Conservation (phyloP, 2,113 vertebrate genomes). For the Nettapus auritus region DNA sequence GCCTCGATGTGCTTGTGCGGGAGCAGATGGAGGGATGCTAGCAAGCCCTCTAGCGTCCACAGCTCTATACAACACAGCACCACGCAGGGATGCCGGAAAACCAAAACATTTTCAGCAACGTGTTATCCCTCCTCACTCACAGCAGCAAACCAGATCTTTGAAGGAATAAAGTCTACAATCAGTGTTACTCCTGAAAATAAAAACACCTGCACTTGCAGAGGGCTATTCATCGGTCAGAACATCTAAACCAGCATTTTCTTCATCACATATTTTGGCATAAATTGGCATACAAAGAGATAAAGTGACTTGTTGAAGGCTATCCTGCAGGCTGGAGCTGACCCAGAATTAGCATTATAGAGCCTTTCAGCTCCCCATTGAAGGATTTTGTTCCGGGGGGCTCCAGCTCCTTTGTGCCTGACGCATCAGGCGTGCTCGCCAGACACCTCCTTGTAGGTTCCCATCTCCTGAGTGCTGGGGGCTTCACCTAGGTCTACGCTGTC, state of each 20-base stretch:
- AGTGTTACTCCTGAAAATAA: neutral
- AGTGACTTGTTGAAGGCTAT: neutral
- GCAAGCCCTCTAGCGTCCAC: constrained; percentile 65
- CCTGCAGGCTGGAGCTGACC: neutral
- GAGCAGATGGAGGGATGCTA: neutral
- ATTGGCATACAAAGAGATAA: neutral
- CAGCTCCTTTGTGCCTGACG: neutral
- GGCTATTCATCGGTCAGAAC: neutral
- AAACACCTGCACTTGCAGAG: neutral
- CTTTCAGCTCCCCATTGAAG: neutral
- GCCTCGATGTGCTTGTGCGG: accelerated
- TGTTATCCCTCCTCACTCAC: neutral
- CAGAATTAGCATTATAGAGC: neutral
- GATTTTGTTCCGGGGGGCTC: neutral
- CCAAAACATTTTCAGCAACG: neutral
- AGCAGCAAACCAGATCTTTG: neutral
- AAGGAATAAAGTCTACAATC: neutral
- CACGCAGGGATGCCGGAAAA: neutral
- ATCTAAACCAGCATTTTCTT: neutral
- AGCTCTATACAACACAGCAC: neutral
- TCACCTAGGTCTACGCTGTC: neutral
- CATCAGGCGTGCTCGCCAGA: neutral
- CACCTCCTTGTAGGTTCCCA: neutral
- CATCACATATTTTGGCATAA: neutral
- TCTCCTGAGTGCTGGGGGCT: neutral